Conservation (phyloP, 2,797 vertebrate species). For the Rallus crepitans region DNA sequence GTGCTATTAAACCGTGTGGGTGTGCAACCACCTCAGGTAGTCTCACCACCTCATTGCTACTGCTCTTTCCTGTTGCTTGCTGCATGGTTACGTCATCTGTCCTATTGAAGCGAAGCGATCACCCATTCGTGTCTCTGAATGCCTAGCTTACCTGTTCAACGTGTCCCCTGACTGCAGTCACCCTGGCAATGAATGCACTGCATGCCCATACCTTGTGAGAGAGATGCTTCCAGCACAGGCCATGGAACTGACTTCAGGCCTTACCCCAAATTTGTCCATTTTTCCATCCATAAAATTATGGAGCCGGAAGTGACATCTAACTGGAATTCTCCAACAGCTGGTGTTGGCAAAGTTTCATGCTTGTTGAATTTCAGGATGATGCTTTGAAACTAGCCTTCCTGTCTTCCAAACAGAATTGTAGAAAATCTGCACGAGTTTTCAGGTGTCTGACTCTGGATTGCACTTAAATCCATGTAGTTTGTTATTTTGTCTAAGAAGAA, state of each 20-base stretch:
- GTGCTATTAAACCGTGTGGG: not conserved
- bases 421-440: not conserved
- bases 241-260: not conserved
- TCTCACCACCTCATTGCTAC: not conserved
- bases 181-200: too few species aligned
- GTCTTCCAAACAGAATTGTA: not conserved
- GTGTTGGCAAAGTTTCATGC: not conserved
- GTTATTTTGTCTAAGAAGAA: not conserved
- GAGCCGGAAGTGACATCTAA: not conserved
- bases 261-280: not conserved
- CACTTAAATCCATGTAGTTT: not conserved
- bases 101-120: not conserved
- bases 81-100: accelerated
- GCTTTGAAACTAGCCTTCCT: not conserved
- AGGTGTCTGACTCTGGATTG: not conserved
- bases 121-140: not conserved
- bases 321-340: not conserved
- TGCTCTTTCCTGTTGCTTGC: not conserved
- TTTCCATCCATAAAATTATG: not conserved
- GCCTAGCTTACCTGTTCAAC: not conserved
- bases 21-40: too few species aligned
- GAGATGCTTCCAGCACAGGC: not conserved
- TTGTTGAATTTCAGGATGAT: not conserved
- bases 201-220: not conserved
- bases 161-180: not conserved